Evolutionary conservation across 1,140 invertebrate species (phyloP).

Genomic region (Saxidomus purpurata): DNA sequence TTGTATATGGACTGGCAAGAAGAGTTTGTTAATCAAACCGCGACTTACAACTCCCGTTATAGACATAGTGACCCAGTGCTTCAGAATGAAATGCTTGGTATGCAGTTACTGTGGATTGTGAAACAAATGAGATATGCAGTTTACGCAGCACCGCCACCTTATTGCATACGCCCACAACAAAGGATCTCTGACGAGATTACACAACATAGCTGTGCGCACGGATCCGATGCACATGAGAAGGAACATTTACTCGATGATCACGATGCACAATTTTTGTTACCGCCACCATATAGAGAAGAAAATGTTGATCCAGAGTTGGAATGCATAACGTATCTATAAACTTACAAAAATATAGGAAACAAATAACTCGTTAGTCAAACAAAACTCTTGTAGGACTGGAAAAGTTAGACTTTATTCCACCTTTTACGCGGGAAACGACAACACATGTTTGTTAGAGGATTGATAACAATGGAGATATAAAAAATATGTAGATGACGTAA

Average conservation of each 20-base stretch:
- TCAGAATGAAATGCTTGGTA: constrained; percentile 31
- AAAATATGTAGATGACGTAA: too few species aligned
- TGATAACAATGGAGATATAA: too few species aligned
- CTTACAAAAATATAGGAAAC: too few species aligned
- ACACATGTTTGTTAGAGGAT: too few species aligned
- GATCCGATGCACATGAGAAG: neutral
- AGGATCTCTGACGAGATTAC: neutral
- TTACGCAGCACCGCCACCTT: constrained; percentile 27
- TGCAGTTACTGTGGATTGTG: constrained; percentile 50
- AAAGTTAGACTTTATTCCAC: too few species aligned
- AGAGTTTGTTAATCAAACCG: constrained; percentile 48
- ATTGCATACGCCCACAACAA: neutral
- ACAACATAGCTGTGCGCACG: neutral
- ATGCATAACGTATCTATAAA: constrained; percentile 52
- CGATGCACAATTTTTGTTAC: neutral
- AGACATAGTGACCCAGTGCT: constrained; percentile 5
- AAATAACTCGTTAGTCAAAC: too few species aligned
- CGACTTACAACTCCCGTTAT: neutral
- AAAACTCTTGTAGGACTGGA: too few species aligned
- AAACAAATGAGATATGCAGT: constrained; percentile 56
- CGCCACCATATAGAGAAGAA: constrained; percentile 44
- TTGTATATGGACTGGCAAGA: constrained; percentile 38
- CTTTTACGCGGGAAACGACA: too few species aligned
- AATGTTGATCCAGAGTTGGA: constrained; percentile 51
- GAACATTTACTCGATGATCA: neutral